These are phyloP conservation scores for Esox niger DNA, from an alignment of 2,113 vertebrate species.

Conservation along the genomic window DNA sequence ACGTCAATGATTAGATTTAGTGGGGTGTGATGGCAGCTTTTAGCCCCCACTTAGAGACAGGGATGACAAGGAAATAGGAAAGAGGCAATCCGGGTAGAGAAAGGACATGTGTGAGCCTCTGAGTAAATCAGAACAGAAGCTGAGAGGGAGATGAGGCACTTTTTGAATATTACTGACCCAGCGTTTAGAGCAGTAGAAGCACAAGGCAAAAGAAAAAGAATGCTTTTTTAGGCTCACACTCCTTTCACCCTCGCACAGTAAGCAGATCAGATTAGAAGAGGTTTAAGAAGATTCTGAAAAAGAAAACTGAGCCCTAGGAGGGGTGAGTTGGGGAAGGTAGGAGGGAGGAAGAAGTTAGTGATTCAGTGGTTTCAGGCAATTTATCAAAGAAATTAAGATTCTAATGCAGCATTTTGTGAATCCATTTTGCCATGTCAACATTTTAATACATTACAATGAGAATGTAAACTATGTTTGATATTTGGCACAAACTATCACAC, in stretches of 20 bases:
- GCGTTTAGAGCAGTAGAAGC: slow-evolving; percentile 93
- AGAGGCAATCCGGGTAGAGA: background rate
- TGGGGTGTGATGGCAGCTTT: slow-evolving; percentile 53
- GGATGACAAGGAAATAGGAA: slow-evolving; percentile 48
- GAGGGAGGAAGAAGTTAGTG: slow-evolving; percentile 90
- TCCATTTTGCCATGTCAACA: slow-evolving; percentile 99
- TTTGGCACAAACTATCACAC: slow-evolving; percentile 74
- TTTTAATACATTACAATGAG: slow-evolving; percentile 99
- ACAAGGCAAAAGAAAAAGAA: slow-evolving; percentile 93
- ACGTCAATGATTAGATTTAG: slow-evolving; percentile 31
- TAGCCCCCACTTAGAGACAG: slow-evolving; percentile 31
- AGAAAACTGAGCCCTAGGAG: slow-evolving; percentile 90
- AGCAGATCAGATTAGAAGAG: slow-evolving; percentile 99
- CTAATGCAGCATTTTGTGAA: slow-evolving; percentile 99
- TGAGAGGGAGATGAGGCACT: slow-evolving; percentile 67
- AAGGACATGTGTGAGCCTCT: slow-evolving; percentile 6
- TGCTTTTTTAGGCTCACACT: slow-evolving; percentile 95
- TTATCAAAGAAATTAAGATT: slow-evolving; percentile 99
- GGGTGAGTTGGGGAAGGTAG: slow-evolving; percentile 75
- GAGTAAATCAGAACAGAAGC: slow-evolving; percentile 12
- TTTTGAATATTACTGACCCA: slow-evolving; percentile 99
- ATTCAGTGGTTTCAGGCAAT: slow-evolving; percentile 99
- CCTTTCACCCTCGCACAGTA: slow-evolving; percentile 98
- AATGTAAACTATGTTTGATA: slow-evolving; percentile 98
- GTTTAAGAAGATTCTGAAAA: slow-evolving; percentile 99